Conservation (phyloP, 1,140 invertebrate species). For the Ganaspis sp. region DNA sequence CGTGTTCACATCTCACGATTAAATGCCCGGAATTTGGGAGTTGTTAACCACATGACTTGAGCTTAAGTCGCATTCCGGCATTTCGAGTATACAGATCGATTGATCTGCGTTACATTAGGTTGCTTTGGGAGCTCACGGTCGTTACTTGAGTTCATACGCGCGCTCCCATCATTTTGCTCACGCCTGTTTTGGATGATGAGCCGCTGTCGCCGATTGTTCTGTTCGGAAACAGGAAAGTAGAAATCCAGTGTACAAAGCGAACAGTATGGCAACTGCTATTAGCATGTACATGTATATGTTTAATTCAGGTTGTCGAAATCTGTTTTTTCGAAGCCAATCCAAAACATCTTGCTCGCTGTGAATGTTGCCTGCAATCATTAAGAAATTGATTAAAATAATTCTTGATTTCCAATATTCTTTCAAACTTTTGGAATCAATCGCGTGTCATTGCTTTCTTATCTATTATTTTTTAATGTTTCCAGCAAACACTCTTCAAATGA, state of each 20-base stretch:
- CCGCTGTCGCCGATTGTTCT: slow-evolving; percentile 74
- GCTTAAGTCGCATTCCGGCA: slow-evolving; percentile 19
- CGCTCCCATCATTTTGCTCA: slow-evolving; percentile 64
- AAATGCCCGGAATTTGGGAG: slow-evolving; percentile 6
- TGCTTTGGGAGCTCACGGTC: slow-evolving; percentile 8
- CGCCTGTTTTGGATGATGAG: slow-evolving; percentile 81
- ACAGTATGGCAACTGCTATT: slow-evolving; percentile 89
- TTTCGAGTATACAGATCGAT: slow-evolving; percentile 1
- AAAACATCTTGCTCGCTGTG: slow-evolving; percentile 91
- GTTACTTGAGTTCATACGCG: slow-evolving; percentile 1
- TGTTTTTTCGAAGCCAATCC: slow-evolving; percentile 94
- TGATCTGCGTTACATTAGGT: slow-evolving; percentile 6
- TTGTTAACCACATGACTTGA: slow-evolving; percentile 11
- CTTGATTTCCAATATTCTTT: too few relatives aligned
- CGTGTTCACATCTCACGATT: slow-evolving; percentile 11
- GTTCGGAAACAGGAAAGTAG: slow-evolving; percentile 92
- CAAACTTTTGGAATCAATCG: too few relatives aligned
- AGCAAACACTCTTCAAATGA: too few relatives aligned
- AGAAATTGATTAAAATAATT: neutral
- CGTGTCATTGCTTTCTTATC: too few relatives aligned
- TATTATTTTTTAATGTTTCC: too few relatives aligned
- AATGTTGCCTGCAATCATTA: slow-evolving; percentile 81
- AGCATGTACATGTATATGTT: slow-evolving; percentile 97
- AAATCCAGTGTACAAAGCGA: slow-evolving; percentile 93
- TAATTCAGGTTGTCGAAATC: slow-evolving; percentile 93